These are phyloP conservation scores for Brachirus orientalis DNA, from an alignment of 2,113 vertebrate species.

Conservation along the genomic window DNA sequence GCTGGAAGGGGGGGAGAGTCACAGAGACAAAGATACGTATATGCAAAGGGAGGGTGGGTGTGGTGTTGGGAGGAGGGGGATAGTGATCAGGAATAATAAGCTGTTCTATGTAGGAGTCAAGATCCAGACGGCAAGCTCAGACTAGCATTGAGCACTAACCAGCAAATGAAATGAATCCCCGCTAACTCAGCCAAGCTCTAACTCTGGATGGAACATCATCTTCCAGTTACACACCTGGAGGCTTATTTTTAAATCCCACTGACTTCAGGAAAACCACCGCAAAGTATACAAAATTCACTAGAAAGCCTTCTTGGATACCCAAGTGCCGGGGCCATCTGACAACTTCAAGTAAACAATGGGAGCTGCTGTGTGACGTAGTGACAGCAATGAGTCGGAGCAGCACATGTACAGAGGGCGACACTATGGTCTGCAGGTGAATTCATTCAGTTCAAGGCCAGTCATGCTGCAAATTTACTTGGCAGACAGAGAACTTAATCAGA, in stretches of 20 bases:
- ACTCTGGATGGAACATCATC: slow-evolving; percentile 3
- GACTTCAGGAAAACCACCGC: slow-evolving; percentile 17
- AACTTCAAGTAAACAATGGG: not conserved
- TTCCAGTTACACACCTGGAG: slow-evolving; percentile 30
- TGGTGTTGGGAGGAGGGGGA: not conserved
- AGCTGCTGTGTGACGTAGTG: slow-evolving; percentile 25
- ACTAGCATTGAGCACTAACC: slow-evolving; percentile 58
- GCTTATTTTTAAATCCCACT: slow-evolving; percentile 26
- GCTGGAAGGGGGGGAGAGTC: slow-evolving; percentile 8
- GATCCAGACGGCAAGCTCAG: slow-evolving; percentile 66
- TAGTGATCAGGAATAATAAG: slow-evolving; percentile 35
- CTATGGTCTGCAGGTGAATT: slow-evolving; percentile 33
- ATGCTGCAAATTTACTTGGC: not conserved
- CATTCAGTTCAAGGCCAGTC: slow-evolving; percentile 4
- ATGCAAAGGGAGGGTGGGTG: not conserved
- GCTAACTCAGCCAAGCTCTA: slow-evolving; percentile 14
- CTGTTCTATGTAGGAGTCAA: slow-evolving; percentile 33
- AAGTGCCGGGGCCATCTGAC: no score
- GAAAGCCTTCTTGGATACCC: not conserved
- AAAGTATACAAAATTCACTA: slow-evolving; percentile 13
- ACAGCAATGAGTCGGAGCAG: slow-evolving; percentile 21
- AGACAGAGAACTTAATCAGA: slow-evolving; percentile 25
- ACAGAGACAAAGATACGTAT: slow-evolving; percentile 18
- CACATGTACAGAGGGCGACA: slow-evolving; percentile 52
- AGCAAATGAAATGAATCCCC: slow-evolving; percentile 14